These are phyloP conservation scores for Andrena chrysosceles DNA, from an alignment of 2,888 invertebrate species.

Conservation along the genomic window DNA sequence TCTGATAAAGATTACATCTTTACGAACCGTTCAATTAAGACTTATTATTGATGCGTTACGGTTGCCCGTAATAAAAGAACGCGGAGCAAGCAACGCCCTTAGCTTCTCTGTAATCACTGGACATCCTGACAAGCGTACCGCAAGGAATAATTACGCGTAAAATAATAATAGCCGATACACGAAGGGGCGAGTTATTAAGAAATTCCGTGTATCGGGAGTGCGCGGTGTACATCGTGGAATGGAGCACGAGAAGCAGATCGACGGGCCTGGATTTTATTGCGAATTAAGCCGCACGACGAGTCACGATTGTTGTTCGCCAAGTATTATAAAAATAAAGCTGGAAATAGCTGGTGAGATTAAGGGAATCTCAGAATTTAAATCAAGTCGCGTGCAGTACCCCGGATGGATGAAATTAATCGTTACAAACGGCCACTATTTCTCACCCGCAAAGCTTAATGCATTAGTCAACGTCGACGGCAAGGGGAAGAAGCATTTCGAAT, in stretches of 20 bases:
- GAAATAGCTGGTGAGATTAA: background rate
- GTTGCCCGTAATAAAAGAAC: background rate
- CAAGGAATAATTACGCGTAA: conserved; percentile 3
- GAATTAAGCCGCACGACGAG: background rate
- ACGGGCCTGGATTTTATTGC: background rate
- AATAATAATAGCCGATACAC: conserved; percentile 19
- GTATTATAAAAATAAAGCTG: no score
- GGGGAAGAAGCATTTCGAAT: background rate
- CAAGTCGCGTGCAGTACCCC: background rate
- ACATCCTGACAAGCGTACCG: conserved; percentile 5
- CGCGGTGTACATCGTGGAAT: background rate
- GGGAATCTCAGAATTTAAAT: background rate
- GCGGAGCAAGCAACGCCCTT: background rate
- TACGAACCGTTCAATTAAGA: conserved; percentile 10
- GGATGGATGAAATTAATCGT: background rate
- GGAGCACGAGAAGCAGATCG: background rate
- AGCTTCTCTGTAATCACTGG: conserved; percentile 21
- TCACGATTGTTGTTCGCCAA: background rate
- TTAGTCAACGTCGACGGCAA: background rate
- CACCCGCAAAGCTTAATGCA: conserved; percentile 8
- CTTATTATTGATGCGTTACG: conserved; percentile 25
- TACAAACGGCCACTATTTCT: conserved; percentile 8
- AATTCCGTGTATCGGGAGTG: background rate
- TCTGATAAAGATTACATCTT: background rate
- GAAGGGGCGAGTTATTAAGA: conserved; percentile 6